Base-by-base conservation (phyloP, 2,888 invertebrate species). In the Lysandra bellargus region DNA sequence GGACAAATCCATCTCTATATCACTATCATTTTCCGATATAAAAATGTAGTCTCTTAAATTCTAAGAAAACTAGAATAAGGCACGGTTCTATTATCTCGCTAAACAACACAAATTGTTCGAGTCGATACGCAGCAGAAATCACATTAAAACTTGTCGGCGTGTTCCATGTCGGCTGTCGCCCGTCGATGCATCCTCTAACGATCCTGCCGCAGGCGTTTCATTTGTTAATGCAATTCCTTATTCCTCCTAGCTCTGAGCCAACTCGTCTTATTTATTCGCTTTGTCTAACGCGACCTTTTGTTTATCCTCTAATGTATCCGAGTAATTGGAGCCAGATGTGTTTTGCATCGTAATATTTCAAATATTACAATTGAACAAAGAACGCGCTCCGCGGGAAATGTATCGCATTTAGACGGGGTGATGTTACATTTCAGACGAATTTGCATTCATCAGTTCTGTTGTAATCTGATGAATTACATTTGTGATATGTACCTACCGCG, bases 181-280 rank as follows among this genome's bases (percentile, higher is more conserved):
- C 61, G 57, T 78, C 57, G 78, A 80, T 61, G 80, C 76, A 79
- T 40, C 49, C 69, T 60, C 74, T 81, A 83, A 82, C 82, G 79
- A 83, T 80, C 76, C 79, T 78, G 80, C 79, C 81, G 80, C 78
- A n/a, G 49, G 78, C 80, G 77, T 80, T 80, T 86, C 84, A 87
- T 86, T 85, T 85, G 83, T 83, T 85, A 87, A 86, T 87, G 86
- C 86, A 86, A 81, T 82, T 78, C 64, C 61, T 44, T 78, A 78
- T 57, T 74, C 79, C 80, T 79, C 61, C 79, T 44, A 30, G 57
- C 73, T 23, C 40, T 64, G 33, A 73, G 64, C n/a, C 44, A 77
- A 79, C 80, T 80, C 64, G 73, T 81, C 80, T 74, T 80, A 81
- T 81, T 80, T 80, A 80, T 80, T 78, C 80, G 57, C 53, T 81